Evolutionary conservation across 2,888 invertebrate species (phyloP).

Genomic region (Eupithecia insigniata): DNA sequence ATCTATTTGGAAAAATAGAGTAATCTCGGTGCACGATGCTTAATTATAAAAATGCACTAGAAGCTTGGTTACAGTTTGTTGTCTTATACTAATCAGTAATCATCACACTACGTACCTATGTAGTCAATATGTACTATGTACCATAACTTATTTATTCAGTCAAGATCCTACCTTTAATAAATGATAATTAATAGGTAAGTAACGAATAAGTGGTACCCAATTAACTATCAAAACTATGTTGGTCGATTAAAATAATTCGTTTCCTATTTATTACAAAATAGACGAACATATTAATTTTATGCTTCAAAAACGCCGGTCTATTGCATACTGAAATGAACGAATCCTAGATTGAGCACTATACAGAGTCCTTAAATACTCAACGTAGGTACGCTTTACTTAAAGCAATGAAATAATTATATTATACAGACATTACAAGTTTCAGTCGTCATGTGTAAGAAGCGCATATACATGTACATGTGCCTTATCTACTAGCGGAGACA

Average conservation of each 20-base stretch:
- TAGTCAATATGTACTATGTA: no score
- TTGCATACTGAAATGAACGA: neutral
- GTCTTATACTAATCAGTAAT: no score
- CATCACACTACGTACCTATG: neutral
- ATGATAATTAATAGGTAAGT: neutral
- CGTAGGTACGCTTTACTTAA: neutral
- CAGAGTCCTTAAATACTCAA: neutral
- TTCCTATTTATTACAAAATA: neutral
- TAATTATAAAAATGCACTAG: neutral
- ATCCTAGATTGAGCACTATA: neutral
- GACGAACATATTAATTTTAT: neutral
- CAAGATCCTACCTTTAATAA: neutral
- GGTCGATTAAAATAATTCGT: neutral
- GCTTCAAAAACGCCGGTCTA: neutral
- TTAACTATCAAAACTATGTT: no score
- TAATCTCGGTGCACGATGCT: neutral
- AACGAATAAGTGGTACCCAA: neutral
- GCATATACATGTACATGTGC: slow-evolving; percentile 26
- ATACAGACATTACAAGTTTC: neutral
- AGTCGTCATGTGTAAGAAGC: slow-evolving; percentile 16
- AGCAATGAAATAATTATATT: neutral
- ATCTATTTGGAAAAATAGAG: neutral
- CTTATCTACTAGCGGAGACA: slow-evolving; percentile 31
- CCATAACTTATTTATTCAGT: neutral
- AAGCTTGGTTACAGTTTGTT: neutral